Evolutionary conservation across 2,888 invertebrate genomes (phyloP), one percentile per base, ranked within the genome.

Genomic region (Lysandra bellargus): DNA sequence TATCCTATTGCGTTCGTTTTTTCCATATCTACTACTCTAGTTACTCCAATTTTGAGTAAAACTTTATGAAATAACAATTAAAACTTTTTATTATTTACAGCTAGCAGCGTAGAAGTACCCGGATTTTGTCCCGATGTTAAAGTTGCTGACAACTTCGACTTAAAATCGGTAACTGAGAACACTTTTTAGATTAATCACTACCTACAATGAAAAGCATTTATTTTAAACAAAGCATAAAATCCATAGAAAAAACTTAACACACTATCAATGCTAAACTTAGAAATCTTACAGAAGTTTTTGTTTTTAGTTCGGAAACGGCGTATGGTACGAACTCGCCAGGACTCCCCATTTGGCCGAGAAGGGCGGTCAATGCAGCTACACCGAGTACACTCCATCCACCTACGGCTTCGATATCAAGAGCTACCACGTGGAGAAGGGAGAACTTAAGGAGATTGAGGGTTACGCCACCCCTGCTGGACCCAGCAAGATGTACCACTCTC

Each of bases 371-470:
- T 85, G 85, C 64, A 80, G 83, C 0, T 94, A 95, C 9, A 96
- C 96, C 0, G 95, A 96, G 82, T 96, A 96, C 89, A 92, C 88
- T 1, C 86, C 91, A 17, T 92, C 92, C 0, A 95, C 90, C 0
- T 89, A 91, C 1, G 83, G 85, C 0, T 84, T 92, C 60, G 90
- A 87, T 57, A 87, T 93, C 17, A 92, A 90, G 87, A 93, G 94
- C 84, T 85, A 85, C 0, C 89, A 92, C 53, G 87, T 93, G 1
- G 84, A 90, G 1, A 84, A 91, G 7, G 89, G 88, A 1, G 90
- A 91, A 37, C 87, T 89, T 82, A 85, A 85, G 2, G 87, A 80
- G 81, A 87, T 93, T n/a, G 91, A 91, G 33, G 94, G 94, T 0
- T 88, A 88, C 0, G 91, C 90, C n/a, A 90, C 88, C 80, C 81